Evolutionary conservation across 23 tunicate genomes (phyloP).

Genomic region (Trididemnum nubilum): DNA sequence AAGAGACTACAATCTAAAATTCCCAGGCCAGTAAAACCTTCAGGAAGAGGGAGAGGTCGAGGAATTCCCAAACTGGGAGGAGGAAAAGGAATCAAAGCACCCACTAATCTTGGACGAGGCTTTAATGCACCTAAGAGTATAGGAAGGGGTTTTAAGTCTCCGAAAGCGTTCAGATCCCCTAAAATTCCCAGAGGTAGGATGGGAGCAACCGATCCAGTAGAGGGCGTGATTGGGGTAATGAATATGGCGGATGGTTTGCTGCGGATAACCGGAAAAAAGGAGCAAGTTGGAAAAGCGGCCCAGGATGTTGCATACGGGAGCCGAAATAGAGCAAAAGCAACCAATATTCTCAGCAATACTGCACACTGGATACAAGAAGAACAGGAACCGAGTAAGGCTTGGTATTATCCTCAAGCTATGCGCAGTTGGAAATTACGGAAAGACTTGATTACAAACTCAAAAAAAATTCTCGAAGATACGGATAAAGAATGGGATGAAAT

Average conservation of each 20-base stretch:
- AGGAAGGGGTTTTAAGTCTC: no score
- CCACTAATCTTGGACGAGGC: neutral
- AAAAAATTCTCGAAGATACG: slow-evolving; percentile 41
- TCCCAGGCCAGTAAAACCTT: slow-evolving; percentile 30
- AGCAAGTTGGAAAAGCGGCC: slow-evolving; percentile 15
- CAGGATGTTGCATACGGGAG: slow-evolving; percentile 55
- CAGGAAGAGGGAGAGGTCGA: slow-evolving; percentile 23
- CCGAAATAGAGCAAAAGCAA: slow-evolving; percentile 65
- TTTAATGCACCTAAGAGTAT: neutral
- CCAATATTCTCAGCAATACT: slow-evolving; percentile 42
- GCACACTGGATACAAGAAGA: slow-evolving; percentile 12
- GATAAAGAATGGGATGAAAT: slow-evolving; percentile 67
- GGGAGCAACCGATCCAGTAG: slow-evolving; percentile 47
- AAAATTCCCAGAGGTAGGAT: no score
- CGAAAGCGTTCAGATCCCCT: no score
- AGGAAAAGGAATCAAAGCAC: slow-evolving; percentile 18
- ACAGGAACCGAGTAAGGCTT: neutral
- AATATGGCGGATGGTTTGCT: slow-evolving; percentile 70
- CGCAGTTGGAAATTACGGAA: neutral
- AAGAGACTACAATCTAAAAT: neutral
- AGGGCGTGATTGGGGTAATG: slow-evolving; percentile 60
- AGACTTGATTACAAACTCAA: slow-evolving; percentile 37
- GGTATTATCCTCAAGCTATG: neutral
- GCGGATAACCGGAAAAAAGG: slow-evolving; percentile 75
- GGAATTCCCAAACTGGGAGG: slow-evolving; percentile 25